Evolutionary conservation across 2,888 invertebrate species (phyloP), one percentile per base, ranked within the genome.

Genomic region (Oscheius sp.): DNA sequence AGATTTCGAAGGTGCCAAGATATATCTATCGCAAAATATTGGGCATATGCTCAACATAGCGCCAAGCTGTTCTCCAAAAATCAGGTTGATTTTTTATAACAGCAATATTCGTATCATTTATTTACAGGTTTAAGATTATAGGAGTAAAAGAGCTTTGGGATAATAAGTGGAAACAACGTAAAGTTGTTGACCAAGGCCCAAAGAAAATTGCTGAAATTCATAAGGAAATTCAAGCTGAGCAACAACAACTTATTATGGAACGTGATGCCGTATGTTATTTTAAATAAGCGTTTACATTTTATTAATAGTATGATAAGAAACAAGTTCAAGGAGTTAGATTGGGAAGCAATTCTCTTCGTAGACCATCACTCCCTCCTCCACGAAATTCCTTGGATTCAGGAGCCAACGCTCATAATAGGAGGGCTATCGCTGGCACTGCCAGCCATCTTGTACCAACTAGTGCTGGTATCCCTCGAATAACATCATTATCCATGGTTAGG

Each of bases 201-300:
- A 84, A 84, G 75, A 84, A 81, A 68, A 74, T 82, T 23, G 75
- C 75, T 16, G 82, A 83, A 56, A 81, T 84, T 64, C 81, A 82
- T 68, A 77, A 83, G 49, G 79, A 82, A 9, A 75, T 78, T 64
- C 56, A 74, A 23, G 73, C 76, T 35, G 84, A 84, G 53, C 76
- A 80, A 55, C 73, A 78, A 12, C 79, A 80, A 6, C 77, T 76
- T n/a, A 73, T 75, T 25, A 74, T 74, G 43, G 74, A 73, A 25
- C 68, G 83, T 46, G 80, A 82, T 64, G 63, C 53, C 7, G 66
- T 72, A 21, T 27, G 72, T 43, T 55, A 55, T 12, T 53, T 72
- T 16, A 1, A 23, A 66, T 27, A 23, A 66, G n/a, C n/a, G n/a
- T 27, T 12, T 23, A 5, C 2, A 35, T 1, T n/a, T 5, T 35